Evolutionary conservation across 2,888 invertebrate species (phyloP).

Genomic region (Diabrotica balteata): DNA sequence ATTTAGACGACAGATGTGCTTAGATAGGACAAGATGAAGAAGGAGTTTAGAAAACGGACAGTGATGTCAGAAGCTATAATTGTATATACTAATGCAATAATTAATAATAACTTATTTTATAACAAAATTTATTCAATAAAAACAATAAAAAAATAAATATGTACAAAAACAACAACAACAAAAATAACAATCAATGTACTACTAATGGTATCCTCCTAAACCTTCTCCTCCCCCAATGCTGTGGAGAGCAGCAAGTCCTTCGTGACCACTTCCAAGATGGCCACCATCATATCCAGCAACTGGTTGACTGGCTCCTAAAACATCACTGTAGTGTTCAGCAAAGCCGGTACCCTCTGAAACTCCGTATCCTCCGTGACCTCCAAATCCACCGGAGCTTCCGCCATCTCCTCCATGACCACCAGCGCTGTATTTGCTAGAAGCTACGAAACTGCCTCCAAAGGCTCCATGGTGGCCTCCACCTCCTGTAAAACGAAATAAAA

Average conservation of each 20-base stretch:
- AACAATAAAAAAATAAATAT: conserved; percentile 20
- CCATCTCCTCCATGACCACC: conserved; percentile 36
- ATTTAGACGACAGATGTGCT: too few species aligned
- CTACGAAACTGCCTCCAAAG: conserved; percentile 48
- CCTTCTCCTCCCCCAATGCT: conserved; percentile 21
- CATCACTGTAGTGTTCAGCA: conserved; percentile 46
- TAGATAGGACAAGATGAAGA: too few species aligned
- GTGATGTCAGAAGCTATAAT: too few species aligned
- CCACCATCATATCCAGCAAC: conserved; percentile 28
- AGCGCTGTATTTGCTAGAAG: conserved; percentile 46
- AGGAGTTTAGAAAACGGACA: too few species aligned
- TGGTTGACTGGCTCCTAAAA: conserved; percentile 42
- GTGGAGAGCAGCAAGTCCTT: conserved; percentile 22
- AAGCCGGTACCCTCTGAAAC: conserved; percentile 41
- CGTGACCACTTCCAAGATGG: conserved; percentile 26
- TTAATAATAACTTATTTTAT: too few species aligned
- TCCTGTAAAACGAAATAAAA: conserved; percentile 27
- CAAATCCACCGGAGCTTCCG: conserved; percentile 23
- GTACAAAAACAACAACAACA: conserved; percentile 23
- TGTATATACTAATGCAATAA: too few species aligned
- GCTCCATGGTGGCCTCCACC: conserved; percentile 41
- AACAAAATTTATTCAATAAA: conserved; percentile 3
- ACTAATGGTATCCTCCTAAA: conserved; percentile 31
- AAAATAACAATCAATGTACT: conserved; percentile 4
- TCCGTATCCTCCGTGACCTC: conserved; percentile 38